Percentiles rank a stretch among this genome's conserved stretches.
Conservation (phyloP, 2,888 invertebrate genomes). For the Apoda limacodes region DNA sequence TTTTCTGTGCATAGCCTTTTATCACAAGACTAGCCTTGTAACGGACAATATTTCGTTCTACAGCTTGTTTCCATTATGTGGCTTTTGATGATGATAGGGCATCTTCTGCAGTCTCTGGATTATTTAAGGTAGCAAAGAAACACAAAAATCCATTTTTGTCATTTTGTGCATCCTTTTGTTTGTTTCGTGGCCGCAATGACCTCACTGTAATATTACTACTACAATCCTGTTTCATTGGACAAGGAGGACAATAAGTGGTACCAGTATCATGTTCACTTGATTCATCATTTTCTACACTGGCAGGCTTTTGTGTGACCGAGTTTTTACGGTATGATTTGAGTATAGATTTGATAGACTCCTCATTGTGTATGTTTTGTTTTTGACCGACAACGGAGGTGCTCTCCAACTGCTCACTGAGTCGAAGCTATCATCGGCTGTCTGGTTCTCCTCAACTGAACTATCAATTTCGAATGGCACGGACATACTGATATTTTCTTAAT, state of each 20-base stretch:
- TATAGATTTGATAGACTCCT: background rate
- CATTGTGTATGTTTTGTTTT: slow-evolving; percentile 1
- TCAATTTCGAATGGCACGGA: slow-evolving; percentile 1
- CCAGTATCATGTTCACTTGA: slow-evolving; percentile 1
- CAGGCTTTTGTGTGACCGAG: slow-evolving; percentile 1
- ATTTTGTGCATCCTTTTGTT: background rate
- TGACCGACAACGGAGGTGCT: background rate
- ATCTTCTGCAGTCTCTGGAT: slow-evolving; percentile 16
- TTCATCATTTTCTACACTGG: background rate
- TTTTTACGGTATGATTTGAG: background rate
- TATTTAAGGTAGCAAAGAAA: slow-evolving; percentile 5
- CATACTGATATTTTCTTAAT: slow-evolving; percentile 6
- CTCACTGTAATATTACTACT: too few species aligned
- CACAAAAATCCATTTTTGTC: slow-evolving; percentile 5
- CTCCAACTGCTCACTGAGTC: background rate
- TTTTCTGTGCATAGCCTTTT: slow-evolving; percentile 14
- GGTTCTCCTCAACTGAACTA: slow-evolving; percentile 1
- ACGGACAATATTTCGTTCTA: slow-evolving; percentile 6
- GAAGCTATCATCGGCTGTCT: background rate
- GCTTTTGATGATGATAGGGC: slow-evolving; percentile 14
- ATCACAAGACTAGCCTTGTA: slow-evolving; percentile 14
- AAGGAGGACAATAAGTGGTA: background rate
- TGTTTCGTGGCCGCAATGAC: background rate
- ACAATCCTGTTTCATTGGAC: too few species aligned
- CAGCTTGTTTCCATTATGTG: slow-evolving; percentile 12